Evolutionary conservation across 1,140 invertebrate species (phyloP).

Genomic region (Drosophila obscura): DNA sequence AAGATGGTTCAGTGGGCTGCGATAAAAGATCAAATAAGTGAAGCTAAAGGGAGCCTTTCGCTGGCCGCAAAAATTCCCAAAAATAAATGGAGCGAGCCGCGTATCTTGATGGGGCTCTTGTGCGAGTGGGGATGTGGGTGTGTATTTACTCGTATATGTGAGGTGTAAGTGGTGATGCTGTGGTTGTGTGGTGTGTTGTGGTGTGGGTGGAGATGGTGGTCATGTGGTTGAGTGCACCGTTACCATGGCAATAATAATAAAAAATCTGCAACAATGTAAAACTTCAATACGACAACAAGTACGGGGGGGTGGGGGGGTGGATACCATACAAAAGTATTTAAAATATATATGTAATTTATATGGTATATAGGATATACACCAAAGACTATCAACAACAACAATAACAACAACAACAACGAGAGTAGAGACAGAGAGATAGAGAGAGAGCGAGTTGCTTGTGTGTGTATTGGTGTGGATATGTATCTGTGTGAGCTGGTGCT

Average conservation of each 20-base stretch:
- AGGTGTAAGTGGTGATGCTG: conserved; percentile 17
- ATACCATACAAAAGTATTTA: conserved; percentile 57
- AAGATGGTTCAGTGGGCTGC: conserved; percentile 2
- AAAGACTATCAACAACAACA: conserved; percentile 67
- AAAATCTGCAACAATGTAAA: conserved; percentile 68
- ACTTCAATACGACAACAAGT: conserved; percentile 69
- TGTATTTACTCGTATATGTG: conserved; percentile 9
- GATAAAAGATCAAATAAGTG: conserved; percentile 47
- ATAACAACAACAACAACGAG: conserved; percentile 58
- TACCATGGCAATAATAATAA: conserved; percentile 73
- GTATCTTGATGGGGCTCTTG: conserved; percentile 33
- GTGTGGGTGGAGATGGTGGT: conserved; percentile 30
- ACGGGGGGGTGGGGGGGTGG: too few species aligned
- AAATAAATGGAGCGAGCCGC: conserved; percentile 51
- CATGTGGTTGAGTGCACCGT: conserved; percentile 63
- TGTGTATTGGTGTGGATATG: conserved; percentile 11
- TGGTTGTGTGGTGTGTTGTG: conserved; percentile 16
- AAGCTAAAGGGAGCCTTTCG: conserved; percentile 26
- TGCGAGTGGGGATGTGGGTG: conserved; percentile 23
- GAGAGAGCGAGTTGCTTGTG: conserved; percentile 41
- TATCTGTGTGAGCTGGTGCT: conserved; percentile 15
- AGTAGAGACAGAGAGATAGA: conserved; percentile 32
- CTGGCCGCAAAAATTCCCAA: conserved; percentile 34
- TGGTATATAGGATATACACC: conserved; percentile 53
- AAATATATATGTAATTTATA: conserved; percentile 45